Base-by-base conservation (phyloP, 2,797 vertebrate species). In the Epinephelus awoara region DNA sequence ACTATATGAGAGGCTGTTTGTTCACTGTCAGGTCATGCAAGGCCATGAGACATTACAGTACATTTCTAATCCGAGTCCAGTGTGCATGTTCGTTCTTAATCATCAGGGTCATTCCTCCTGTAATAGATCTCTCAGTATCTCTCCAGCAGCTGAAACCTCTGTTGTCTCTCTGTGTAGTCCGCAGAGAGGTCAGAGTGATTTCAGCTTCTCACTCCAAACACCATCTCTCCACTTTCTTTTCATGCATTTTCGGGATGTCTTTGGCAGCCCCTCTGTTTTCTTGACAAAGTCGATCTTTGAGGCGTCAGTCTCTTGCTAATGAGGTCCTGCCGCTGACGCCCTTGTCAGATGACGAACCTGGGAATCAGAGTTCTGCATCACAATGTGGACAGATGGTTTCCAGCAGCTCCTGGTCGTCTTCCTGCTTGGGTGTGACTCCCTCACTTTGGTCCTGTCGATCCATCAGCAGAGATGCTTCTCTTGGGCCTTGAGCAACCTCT, bases 301-400 rank as follows among this genome's bases (percentile, higher is more conserved):
- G 40, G 49, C 42, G 54, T 47, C 59, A 5, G 11, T 49, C 5
- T 55, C 55, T 79, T 75, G 70, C 73, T 85, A 84, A 90, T 84
- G 77, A 88, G 77, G 55, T 81, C 71, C 78, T 57, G 52, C 72
- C 21, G 59, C 74, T 86, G 72, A 72, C 62, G 21, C 59, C 52
- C 77, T 34, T 11, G 8, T 56, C 7, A 2, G 42, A 78, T 25
- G 59, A 10, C 72, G 77, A 78, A 82, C 83, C 59, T 51, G 66
- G 75, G 78, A 91, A 77, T 87, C 68, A 65, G 74, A 87, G 71
- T 82, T 54, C 12, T 50, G 25, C 61, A 27, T 75, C 15, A 58
- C 10, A 6, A 1, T 17, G 46, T 51, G 54, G 42, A 68, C 67
- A 79, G 58, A 79, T 82, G 67, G 59, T 69, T 82, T 49, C 64